Base-by-base conservation (phyloP, 2,888 invertebrate species). In the Pseudeuparius sepicola region DNA sequence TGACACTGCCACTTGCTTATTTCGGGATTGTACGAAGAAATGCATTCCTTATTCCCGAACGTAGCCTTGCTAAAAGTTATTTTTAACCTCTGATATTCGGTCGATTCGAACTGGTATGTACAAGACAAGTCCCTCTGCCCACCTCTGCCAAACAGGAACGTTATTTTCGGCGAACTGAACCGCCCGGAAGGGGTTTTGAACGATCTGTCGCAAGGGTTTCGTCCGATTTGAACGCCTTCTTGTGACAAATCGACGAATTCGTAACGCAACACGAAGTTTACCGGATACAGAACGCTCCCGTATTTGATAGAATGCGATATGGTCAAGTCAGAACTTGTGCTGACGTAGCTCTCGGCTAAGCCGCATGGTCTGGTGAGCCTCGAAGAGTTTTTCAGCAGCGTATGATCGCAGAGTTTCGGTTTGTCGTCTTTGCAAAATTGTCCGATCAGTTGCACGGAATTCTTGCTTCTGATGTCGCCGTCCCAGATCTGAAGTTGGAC, bases 81-180 rank as follows among this genome's bases (percentile, higher is more conserved):
- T 53, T 77, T 76, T 36, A 84, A 70, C 51, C 77, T 65, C 56
- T 82, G 79, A 36, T 78, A 71, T 33, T 71, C 68, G 43, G 70
- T 72, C 1, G 78, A 77, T 62, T 81, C 79, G 55, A 85, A 85
- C 54, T 79, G 73, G 52, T 84, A 72, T 42, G 75, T 69, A 57
- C 86, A 86, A 39, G 74, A 78, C 34, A 86, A 61, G 55, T 84
- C 79, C 53, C 75, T 71, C 12, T 80, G 73, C 2, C 86, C 87
- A 9, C 86, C 87, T 48, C 86, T 68, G 2, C 86, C 86, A 53
- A 79, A 87, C 53, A 83, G 75, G 62, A 87, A 86, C 34, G 85
- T 82, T 47, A 82, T 84, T 49, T 76, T 71, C 4, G 85, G 84
- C 15, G 84, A 83, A 54, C 75, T 72, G 56, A 85, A 80, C 49